Conservation (phyloP, 2,113 vertebrate species). For the Podarcis cretensis region DNA sequence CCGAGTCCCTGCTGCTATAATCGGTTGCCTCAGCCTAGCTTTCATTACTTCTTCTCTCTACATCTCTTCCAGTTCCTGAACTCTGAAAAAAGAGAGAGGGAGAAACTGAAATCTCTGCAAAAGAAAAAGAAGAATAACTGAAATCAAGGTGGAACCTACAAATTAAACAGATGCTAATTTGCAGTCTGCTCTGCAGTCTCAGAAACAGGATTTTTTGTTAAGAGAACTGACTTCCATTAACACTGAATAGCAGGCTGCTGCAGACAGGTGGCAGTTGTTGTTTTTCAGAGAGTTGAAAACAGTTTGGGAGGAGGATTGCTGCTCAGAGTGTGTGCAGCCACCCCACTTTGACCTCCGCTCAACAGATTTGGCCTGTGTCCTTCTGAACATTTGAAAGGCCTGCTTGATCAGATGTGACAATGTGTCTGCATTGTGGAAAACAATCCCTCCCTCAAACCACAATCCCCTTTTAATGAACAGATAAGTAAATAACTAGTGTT, state of each 20-base stretch:
- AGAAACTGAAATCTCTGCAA: no score
- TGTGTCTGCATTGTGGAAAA: neutral
- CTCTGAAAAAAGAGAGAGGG: neutral
- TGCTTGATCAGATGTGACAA: neutral
- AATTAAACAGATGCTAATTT: neutral
- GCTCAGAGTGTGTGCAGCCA: neutral
- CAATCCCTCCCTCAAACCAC: neutral
- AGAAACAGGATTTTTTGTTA: neutral
- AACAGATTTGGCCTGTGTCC: neutral
- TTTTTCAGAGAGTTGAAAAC: neutral
- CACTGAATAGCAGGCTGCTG: neutral
- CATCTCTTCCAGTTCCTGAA: neutral
- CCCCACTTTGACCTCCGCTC: neutral
- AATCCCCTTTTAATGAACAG: neutral
- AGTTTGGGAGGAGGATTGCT: neutral
- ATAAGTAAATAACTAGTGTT: neutral
- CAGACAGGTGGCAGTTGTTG: neutral
- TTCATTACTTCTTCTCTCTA: constrained; percentile 5
- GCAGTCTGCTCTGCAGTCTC: neutral
- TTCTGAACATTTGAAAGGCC: neutral
- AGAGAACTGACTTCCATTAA: neutral
- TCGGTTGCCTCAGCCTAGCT: neutral
- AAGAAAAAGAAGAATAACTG: neutral
- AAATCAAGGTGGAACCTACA: neutral
- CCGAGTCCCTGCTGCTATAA: neutral